Conservation (phyloP, 2,113 vertebrate genomes). For the Limanda limanda region DNA sequence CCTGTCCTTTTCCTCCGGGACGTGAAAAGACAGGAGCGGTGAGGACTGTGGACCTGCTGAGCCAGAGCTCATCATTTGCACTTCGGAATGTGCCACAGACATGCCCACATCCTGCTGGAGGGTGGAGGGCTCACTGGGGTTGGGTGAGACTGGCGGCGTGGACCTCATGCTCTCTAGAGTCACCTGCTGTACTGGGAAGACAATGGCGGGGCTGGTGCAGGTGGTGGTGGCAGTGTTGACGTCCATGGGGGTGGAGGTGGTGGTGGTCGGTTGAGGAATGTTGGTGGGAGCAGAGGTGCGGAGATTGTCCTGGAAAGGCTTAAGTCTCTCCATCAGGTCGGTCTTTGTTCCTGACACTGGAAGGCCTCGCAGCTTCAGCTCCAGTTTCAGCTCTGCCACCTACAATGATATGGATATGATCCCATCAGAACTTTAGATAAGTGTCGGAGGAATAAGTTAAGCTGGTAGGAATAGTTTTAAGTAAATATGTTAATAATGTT, state of each 20-base stretch:
- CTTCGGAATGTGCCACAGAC: slow-evolving; percentile 71
- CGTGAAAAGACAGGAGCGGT: slow-evolving; percentile 46
- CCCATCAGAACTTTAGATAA: neutral
- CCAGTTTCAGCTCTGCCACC: slow-evolving; percentile 97
- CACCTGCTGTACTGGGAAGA: slow-evolving; percentile 61
- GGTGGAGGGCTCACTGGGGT: slow-evolving; percentile 81
- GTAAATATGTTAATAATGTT: too few relatives aligned
- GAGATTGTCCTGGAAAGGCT: slow-evolving; percentile 89
- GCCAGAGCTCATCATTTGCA: slow-evolving; percentile 78
- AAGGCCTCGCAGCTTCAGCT: slow-evolving; percentile 93
- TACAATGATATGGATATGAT: slow-evolving; percentile 48
- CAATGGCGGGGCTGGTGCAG: slow-evolving; percentile 40
- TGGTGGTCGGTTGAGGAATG: slow-evolving; percentile 13
- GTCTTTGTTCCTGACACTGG: slow-evolving; percentile 98
- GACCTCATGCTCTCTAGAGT: slow-evolving; percentile 79
- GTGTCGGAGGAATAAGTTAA: too few relatives aligned
- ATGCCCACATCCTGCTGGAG: slow-evolving; percentile 83
- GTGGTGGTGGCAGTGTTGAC: slow-evolving; percentile 40
- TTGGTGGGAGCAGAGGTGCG: slow-evolving; percentile 36
- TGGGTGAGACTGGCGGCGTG: slow-evolving; percentile 89
- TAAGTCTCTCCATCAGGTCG: slow-evolving; percentile 95
- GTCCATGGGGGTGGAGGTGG: slow-evolving; percentile 75
- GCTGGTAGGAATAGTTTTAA: neutral
- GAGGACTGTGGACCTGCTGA: slow-evolving; percentile 79
- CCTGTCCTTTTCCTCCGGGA: slow-evolving; percentile 88